Evolutionary conservation across 1,140 invertebrate genomes (phyloP), one percentile per base, ranked within the genome.

Genomic region (Drosophila sucinea): DNA sequence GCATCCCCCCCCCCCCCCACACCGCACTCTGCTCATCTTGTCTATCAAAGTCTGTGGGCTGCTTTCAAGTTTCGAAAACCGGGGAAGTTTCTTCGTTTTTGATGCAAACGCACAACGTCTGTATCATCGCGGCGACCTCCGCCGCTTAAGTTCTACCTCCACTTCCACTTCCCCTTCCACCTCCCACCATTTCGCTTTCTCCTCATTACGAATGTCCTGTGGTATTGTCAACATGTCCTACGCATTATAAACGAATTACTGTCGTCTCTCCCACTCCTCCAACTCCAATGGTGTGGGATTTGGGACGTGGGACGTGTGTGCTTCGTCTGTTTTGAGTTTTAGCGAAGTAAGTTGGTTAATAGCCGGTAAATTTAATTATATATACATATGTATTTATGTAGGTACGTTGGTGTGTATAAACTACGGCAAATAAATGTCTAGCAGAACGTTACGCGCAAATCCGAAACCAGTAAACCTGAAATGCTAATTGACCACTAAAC

Each of bases 231-330:
- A 89, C 89, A 90, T 90, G 83, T 90, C 87, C 89, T 90, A 78
- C 83, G 89, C 89, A 90, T 90, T 90, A 90, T 90, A 90, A 90
- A 90, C 89, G 89, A 90, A 90, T 90, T 90, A 90, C 83, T 81
- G 81, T 77, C 81, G 71, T 90, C 81, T 84, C 81, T 54, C 29
- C 17, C 32, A 17, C 0, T 17, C 17, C 17, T 17, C 17, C 17
- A 17, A 17, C 17, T 58, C 33, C 55, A 41, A 54, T 44, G 38
- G 66, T 67, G 58, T 61, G 51, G 30, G 60, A 51, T 33, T 44
- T 67, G 54, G 63, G 55, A 25, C 23, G 60, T 55, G 38, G 35
- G 10, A 38, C 35, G 35, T 40, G n/a, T 58, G 56, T 60, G 32
- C 63, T 11, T 69, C 61, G 75, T 72, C 73, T 77, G 80, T 76